Base-by-base conservation (phyloP, 1,140 invertebrate genomes). In the Nebria ingens region DNA sequence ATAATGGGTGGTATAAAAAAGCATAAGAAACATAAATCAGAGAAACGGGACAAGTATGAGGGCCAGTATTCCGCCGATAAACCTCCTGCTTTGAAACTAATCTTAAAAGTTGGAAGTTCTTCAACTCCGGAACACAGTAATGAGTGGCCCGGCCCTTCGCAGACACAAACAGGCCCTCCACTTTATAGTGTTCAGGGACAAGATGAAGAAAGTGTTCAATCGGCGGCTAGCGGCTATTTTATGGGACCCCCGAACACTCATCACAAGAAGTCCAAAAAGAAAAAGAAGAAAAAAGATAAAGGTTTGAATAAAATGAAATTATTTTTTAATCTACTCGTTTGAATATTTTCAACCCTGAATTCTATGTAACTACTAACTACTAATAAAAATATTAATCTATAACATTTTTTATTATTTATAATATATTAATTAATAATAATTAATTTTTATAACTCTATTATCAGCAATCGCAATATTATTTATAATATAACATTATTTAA, bases 101-200 rank as follows among this genome's bases (percentile, higher is more conserved):
- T 91, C 50, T 66, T 92, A 19, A 91, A 91, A 72, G 87, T 91
- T n/a, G 83, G 82, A 2, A 84, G 79, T 17, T 79, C 72, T 49
- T 81, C 78, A 62, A 86, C 84, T 1, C 83, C 85, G 0, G 86
- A 87, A 68, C 79, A 86, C 68, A 79, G 74, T 54, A 72, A 71
- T 56, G 80, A 83, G 58, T 79, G 76, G 21, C 71, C 74, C 4
- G 72, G 62, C 54, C 71, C 71, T 42, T 42, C 25, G n/a, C 38
- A 52, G 22, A 15, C 51, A 20, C 19, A 23, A 52, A 12, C 40
- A 4, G 6, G 15, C 3, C 6, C 6, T 17, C 9, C 40, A 45
- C 4, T 56, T 45, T 56, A 59, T 21, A 59, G 55, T 25, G 58
- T 62, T 19, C 56, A 59, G 4, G 52, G 59, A 22, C 60, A 62